Base-by-base conservation (phyloP, 2,888 invertebrate species). In the Ligdia adustata region DNA sequence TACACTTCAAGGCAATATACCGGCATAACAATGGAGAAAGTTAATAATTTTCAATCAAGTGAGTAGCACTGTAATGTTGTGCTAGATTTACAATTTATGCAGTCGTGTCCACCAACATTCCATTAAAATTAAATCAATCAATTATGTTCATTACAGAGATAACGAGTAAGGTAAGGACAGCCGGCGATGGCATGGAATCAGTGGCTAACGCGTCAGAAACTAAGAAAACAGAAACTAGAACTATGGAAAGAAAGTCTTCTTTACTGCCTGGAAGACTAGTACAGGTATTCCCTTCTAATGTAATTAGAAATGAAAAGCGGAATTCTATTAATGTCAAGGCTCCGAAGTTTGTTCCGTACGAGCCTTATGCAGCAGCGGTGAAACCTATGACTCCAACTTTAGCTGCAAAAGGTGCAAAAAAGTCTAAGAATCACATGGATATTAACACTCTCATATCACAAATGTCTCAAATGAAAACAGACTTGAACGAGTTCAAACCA, bases 281-380 rank as follows among this genome's bases (percentile, higher is more conserved):
- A 9, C 88, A 90, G 64, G 65, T 90, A n/a, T 88, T 74, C 55
- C 77, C 94, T 34, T 94, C 95, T 6, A 93, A 92, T 62, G 87
- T 93, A 52, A 83, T 93, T 20, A 91, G 83, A 40, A 84, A 90
- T 9, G 89, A 91, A 28, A 92, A 91, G 59, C 92, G 91, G 62
- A 89, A 89, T 34, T 85, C 90, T 27, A 86, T 87, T 52, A 80
- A 91, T 35, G 79, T 92, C 6, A 94, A 93, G 66, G 94, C 94
- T 58, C 96, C 96, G 0, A 96, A 95, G 72, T 97, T 97, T 78
- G 92, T 97, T 20, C 97, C 97, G 0, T 96, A 95, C 62, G 97
- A 97, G 70, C 97, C 97, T 0, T 97, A 97, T 70, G 94, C 96
- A 68, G 96, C 94, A 9, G 96, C 97, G 35, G 94, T 96, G 0